These are phyloP conservation scores for Papilio polytes DNA, from an alignment of 1,140 invertebrate species.

Conservation along the genomic window DNA sequence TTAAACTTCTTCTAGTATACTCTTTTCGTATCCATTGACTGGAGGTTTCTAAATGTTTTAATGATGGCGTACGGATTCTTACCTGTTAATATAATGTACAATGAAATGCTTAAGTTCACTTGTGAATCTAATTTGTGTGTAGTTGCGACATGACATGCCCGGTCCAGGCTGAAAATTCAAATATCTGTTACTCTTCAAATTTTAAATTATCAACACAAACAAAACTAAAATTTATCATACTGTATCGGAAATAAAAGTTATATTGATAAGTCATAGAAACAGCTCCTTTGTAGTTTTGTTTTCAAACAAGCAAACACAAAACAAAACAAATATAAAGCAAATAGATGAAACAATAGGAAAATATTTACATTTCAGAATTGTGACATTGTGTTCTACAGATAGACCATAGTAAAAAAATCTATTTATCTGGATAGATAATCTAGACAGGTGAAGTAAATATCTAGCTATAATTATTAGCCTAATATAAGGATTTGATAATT, in stretches of 20 bases:
- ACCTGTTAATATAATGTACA: conserved; percentile 69
- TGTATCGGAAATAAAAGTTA: neutral
- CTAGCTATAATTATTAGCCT: neutral
- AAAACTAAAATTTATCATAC: neutral
- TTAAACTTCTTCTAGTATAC: too few species aligned
- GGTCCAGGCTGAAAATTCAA: conserved; percentile 59
- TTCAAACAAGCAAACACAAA: neutral
- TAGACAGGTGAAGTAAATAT: neutral
- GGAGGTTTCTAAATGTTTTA: too few species aligned
- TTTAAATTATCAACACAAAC: too few species aligned
- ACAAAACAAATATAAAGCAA: conserved; percentile 13
- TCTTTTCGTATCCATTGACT: too few species aligned
- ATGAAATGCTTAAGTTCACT: conserved; percentile 62
- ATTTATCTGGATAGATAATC: too few species aligned
- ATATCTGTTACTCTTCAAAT: too few species aligned
- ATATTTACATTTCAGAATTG: too few species aligned
- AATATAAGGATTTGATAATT: too few species aligned
- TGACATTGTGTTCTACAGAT: too few species aligned
- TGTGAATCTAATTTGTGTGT: conserved; percentile 63
- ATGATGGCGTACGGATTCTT: neutral
- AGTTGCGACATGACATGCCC: conserved; percentile 60
- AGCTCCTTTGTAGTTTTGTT: too few species aligned
- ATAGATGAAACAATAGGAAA: neutral
- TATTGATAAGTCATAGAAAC: too few species aligned
- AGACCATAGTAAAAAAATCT: too few species aligned